Evolutionary conservation across 2,888 invertebrate genomes (phyloP), one percentile per base, ranked within the genome.

Genomic region (Epirrhoe tristata): DNA sequence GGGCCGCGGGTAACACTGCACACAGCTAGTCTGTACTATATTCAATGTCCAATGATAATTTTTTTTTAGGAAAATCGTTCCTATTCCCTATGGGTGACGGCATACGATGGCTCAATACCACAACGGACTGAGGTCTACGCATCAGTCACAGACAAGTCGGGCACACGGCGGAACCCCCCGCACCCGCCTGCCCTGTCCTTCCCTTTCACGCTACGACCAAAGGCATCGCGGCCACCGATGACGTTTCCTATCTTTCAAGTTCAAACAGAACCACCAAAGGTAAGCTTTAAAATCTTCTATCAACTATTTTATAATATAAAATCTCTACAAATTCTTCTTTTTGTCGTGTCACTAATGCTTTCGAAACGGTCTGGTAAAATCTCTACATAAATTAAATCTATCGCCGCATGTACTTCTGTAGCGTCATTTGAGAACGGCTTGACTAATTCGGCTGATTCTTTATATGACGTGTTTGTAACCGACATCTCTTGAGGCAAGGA

Each of bases 71-170:
- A 91, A 81, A 92, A 91, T 69, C 81, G 81, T 48, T 84, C 91
- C 1, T 93, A 89, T 69, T 92, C 89, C 0, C 74, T 93, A 43
- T 93, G 93, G 93, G 92, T 93, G 32, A 91, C 89, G 53, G 87
- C 89, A 12, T 80, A 84, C 61, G 91, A 90, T 62, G 92, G 91
- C 1, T 87, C 85, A 1, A 87, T 93, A 70, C 91, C 92, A 0
- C 91, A 91, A 74, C 79, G 85, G 32, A 88, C 86, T 2, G 93
- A 92, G 81, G 89, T 93, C 5, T 77, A 90, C 54, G 93, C 92
- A 1, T 84, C 86, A 0, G 78, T 93, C 32, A 89, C 89, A 1
- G 89, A 93, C 66, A 83, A 81, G 50, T 79, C 83, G 0, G 91
- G 88, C 1, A 77, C 77, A 56, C 76, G 84, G 70, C 77, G 87